Evolutionary conservation across 2,113 vertebrate species (phyloP).

Genomic region (Megaceryle torquata): DNA sequence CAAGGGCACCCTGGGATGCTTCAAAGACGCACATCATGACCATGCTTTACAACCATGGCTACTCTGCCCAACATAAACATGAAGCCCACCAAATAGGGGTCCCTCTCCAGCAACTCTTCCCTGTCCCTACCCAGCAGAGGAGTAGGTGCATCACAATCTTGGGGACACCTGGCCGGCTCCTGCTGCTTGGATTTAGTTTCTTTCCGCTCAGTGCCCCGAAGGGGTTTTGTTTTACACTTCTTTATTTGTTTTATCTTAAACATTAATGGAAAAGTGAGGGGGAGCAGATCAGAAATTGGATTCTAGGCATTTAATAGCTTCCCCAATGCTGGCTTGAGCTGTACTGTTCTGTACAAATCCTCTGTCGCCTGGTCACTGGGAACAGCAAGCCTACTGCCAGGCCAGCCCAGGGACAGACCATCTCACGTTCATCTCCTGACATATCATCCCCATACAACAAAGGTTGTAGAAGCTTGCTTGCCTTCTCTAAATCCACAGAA

Average conservation of each 20-base stretch:
- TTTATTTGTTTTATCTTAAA: not conserved
- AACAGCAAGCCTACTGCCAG: not conserved
- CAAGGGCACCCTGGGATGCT: not conserved
- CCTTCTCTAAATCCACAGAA: not conserved
- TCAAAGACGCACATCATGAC: not conserved
- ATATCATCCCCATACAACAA: not conserved
- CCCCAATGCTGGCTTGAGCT: not conserved
- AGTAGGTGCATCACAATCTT: rapidly evolving
- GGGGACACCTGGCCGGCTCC: not conserved
- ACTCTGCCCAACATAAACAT: not conserved
- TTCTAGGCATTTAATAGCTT: not conserved
- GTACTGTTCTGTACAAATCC: not conserved
- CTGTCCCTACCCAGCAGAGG: rapidly evolving
- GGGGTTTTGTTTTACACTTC: not conserved
- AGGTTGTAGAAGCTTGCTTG: not conserved
- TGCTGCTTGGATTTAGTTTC: not conserved
- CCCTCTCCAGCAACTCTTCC: not conserved
- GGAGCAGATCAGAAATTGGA: not conserved
- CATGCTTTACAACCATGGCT: not conserved
- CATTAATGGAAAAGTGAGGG: not conserved
- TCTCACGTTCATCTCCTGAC: rapidly evolving
- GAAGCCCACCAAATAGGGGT: too few species aligned
- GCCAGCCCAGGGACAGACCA: not conserved
- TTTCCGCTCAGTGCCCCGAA: not conserved
- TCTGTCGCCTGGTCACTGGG: rapidly evolving